Conservation (phyloP, 2,888 invertebrate genomes). For the Xylocampa areola region DNA sequence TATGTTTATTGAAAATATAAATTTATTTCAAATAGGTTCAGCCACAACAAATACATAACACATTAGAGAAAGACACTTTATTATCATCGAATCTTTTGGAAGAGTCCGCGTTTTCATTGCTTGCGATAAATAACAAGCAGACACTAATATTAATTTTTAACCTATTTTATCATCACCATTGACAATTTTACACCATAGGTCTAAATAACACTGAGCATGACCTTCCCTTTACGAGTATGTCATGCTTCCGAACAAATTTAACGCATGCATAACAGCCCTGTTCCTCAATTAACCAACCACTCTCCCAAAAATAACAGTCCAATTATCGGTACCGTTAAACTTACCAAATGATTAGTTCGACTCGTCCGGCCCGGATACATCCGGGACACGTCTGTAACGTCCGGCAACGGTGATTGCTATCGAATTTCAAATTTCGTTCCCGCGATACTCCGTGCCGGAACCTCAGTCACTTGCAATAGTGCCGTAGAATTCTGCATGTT, state of each 20-base stretch:
- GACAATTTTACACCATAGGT: too few relatives aligned
- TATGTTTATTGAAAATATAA: too few relatives aligned
- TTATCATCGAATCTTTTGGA: too few relatives aligned
- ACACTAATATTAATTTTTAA: too few relatives aligned
- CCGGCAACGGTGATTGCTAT: slow-evolving; percentile 61
- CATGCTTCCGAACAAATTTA: not conserved
- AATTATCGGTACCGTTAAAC: slow-evolving; percentile 52
- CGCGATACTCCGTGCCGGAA: slow-evolving; percentile 50
- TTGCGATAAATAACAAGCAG: too few relatives aligned
- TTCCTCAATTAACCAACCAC: not conserved
- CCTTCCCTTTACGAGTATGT: too few relatives aligned
- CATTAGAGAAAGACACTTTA: too few relatives aligned
- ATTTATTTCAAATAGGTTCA: too few relatives aligned
- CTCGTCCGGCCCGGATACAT: slow-evolving; percentile 53
- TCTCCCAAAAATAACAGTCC: slow-evolving; percentile 30
- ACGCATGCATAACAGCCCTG: not conserved
- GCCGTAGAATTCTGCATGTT: slow-evolving; percentile 36
- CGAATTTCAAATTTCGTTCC: slow-evolving; percentile 71
- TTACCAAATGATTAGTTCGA: slow-evolving; percentile 58
- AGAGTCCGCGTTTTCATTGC: too few relatives aligned
- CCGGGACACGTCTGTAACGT: slow-evolving; percentile 60
- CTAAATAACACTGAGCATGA: too few relatives aligned
- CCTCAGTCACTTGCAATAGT: slow-evolving; percentile 38
- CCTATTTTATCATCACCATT: too few relatives aligned
- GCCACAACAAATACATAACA: too few relatives aligned